A percentile compares a stretch with the other conserved stretches of the same genome.
Conservation (phyloP, 2,113 vertebrate species). For the Saccopteryx leptura region DNA sequence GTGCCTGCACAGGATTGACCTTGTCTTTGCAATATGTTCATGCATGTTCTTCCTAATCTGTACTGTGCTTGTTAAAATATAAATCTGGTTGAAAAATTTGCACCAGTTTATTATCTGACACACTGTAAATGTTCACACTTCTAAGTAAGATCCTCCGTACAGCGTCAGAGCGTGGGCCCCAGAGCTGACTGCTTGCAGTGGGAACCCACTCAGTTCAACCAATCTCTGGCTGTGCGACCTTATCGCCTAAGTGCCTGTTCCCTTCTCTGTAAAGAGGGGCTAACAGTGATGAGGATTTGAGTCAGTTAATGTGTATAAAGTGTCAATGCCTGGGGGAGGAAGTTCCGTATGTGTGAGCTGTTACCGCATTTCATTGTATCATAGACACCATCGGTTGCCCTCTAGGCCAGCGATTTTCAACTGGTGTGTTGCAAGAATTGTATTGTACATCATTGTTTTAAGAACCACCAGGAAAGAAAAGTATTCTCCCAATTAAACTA, state of each 20-base stretch:
- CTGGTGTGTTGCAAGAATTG: too few species aligned
- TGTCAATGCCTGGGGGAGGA: neutral
- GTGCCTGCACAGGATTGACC: neutral
- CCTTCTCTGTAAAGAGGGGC: constrained; percentile 9
- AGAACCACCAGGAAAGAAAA: neutral
- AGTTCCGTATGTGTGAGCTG: neutral
- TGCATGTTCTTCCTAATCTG: neutral
- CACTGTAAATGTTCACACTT: neutral
- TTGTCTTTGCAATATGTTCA: neutral
- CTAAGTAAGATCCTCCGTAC: rapidly evolving
- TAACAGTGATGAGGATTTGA: neutral
- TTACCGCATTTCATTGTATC: neutral
- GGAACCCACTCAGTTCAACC: neutral
- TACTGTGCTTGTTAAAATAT: neutral
- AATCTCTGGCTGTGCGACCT: neutral
- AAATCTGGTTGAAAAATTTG: neutral
- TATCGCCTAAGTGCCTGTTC: neutral
- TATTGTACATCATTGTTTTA: neutral
- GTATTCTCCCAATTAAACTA: neutral
- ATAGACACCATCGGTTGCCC: neutral
- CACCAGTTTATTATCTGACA: neutral
- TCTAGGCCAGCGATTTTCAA: neutral
- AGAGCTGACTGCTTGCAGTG: neutral
- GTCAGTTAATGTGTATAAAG: neutral
- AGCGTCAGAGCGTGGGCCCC: neutral